These are phyloP conservation scores for Cynopterus sphinx DNA, from an alignment of 2,797 vertebrate genomes.

Conservation along the genomic window DNA sequence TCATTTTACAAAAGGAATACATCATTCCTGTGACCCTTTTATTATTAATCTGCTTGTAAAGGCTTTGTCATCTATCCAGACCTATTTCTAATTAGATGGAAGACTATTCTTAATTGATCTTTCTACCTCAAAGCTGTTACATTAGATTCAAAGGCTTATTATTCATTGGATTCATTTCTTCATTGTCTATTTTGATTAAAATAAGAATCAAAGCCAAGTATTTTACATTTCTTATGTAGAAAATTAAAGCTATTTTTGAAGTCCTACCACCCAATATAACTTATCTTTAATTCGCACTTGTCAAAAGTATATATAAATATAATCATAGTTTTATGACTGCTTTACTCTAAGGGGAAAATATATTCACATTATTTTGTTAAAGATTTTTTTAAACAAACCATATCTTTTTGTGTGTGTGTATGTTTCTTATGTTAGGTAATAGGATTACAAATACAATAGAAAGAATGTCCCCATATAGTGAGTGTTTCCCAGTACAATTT, in stretches of 20 bases:
- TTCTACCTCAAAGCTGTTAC: not conserved
- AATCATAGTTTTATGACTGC: not conserved
- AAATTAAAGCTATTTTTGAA: not conserved
- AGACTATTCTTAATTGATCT: not conserved
- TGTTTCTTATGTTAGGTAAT: not conserved
- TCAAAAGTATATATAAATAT: not conserved
- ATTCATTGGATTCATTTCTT: not conserved
- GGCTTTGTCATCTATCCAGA: not conserved
- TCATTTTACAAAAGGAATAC: not conserved
- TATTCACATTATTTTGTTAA: not conserved
- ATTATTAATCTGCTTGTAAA: not conserved
- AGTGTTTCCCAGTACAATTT: not conserved
- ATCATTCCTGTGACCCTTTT: not conserved
- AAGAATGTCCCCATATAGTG: not conserved
- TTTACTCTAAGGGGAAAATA: not conserved
- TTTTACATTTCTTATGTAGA: not conserved
- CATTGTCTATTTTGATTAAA: not conserved
- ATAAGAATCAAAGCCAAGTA: not conserved
- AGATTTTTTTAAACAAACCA: not conserved
- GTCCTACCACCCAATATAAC: not conserved
- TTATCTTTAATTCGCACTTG: not conserved
- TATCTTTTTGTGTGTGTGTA: not conserved
- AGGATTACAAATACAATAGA: not conserved
- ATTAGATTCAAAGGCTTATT: not conserved
- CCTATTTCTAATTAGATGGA: not conserved